These are phyloP conservation scores for Daubentonia madagascariensis DNA, from an alignment of 2,113 vertebrate genomes.

Conservation along the genomic window DNA sequence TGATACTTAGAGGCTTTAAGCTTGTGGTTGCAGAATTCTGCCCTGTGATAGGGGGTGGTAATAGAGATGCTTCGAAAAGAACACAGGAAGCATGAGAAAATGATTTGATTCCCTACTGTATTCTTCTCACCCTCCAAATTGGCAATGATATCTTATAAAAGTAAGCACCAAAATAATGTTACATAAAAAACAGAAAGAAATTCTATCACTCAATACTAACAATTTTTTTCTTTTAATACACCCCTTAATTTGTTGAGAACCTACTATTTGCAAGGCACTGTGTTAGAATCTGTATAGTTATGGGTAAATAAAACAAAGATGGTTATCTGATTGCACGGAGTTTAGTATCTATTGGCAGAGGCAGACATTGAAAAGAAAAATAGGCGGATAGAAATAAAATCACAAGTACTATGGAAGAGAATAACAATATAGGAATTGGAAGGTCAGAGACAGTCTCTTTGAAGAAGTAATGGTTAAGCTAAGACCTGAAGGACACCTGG, in stretches of 20 bases:
- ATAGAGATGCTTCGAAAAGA: background rate
- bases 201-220: background rate
- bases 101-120: background rate
- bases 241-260: background rate
- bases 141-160: background rate
- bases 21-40: background rate
- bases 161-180: background rate
- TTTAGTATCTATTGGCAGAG: background rate
- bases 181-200: background rate
- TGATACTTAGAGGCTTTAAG: background rate
- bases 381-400: background rate
- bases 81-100: background rate
- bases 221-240: background rate
- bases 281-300: background rate
- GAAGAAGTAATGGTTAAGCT: background rate
- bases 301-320: background rate
- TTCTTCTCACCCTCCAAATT: background rate
- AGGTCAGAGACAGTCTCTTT: background rate
- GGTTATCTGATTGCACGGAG: background rate
- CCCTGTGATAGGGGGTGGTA: background rate
- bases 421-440: background rate
- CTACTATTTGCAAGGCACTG: background rate
- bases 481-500: background rate
- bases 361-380: background rate
- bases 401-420: background rate